Conservation (phyloP, 2,888 invertebrate genomes). For the Odontocerum albicorne region DNA sequence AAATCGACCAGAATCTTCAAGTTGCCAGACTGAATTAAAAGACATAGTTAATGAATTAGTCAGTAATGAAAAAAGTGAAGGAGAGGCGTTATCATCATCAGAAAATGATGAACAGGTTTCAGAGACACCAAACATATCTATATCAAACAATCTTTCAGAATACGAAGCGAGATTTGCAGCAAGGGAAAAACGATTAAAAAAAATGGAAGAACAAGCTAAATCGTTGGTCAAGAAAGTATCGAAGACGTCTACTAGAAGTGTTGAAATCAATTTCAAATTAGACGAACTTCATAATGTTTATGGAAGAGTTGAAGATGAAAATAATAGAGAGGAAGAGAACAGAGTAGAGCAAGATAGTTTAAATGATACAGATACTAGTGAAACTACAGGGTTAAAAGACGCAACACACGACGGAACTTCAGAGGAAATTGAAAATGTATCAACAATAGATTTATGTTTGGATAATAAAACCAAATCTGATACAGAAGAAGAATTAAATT, state of each 20-base stretch:
- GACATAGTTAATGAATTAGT: too few species aligned
- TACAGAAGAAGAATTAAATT: too few species aligned
- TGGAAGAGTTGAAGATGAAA: slow-evolving; percentile 43
- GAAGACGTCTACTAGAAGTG: slow-evolving; percentile 71
- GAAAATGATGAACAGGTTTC: too few species aligned
- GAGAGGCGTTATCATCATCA: too few species aligned
- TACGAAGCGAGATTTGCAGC: slow-evolving; percentile 65
- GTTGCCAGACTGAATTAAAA: slow-evolving; percentile 1
- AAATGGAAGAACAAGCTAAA: slow-evolving; percentile 80
- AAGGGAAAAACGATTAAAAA: slow-evolving; percentile 66
- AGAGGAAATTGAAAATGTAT: neutral
- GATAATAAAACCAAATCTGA: too few species aligned
- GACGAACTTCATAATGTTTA: slow-evolving; percentile 77
- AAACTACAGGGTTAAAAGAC: too few species aligned
- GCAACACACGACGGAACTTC: neutral
- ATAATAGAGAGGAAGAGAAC: neutral
- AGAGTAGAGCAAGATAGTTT: neutral
- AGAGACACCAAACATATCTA: neutral
- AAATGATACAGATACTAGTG: neutral
- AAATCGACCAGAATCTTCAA: too few species aligned
- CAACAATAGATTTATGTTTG: too few species aligned
- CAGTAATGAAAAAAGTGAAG: too few species aligned
- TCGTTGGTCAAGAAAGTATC: slow-evolving; percentile 75
- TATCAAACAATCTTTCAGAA: slow-evolving; percentile 41
- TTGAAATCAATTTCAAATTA: slow-evolving; percentile 70